A percentile compares a stretch with the other conserved stretches of the same genome.
These are phyloP conservation scores for Siniperca obscura DNA, from an alignment of 2,797 vertebrate species.

Conservation along the genomic window DNA sequence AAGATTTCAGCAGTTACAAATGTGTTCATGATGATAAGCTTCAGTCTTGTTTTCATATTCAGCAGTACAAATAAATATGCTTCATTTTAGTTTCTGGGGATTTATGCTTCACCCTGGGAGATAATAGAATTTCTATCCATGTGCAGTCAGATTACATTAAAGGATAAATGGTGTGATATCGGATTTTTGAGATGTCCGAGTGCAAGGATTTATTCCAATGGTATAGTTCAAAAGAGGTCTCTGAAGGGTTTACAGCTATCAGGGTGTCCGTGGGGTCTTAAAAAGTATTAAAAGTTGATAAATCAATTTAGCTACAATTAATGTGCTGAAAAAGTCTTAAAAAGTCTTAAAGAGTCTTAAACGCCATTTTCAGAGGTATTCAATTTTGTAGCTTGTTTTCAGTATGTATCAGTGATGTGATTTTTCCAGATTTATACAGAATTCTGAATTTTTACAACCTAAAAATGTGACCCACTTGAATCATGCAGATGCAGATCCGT, in stretches of 20 bases:
- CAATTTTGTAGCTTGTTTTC: too few species aligned
- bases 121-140: slow-evolving; percentile 44
- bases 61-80: slow-evolving; percentile 28
- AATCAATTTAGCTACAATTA: too few species aligned
- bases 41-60: slow-evolving; percentile 5
- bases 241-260: slow-evolving; percentile 12
- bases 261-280: too few species aligned
- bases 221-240: slow-evolving; percentile 3
- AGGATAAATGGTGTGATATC: slow-evolving; percentile 44
- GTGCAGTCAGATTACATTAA: slow-evolving; percentile 39
- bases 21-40: slow-evolving; percentile 10
- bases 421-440: too few species aligned
- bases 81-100: slow-evolving; percentile 23
- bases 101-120: slow-evolving; percentile 18
- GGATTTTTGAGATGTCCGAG: slow-evolving; percentile 37
- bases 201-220: slow-evolving; percentile 41
- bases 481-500: too few species aligned
- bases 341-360: too few species aligned
- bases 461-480: too few species aligned
- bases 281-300: too few species aligned
- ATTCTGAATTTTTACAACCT: too few species aligned
- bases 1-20: not conserved
- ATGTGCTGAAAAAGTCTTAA: too few species aligned
- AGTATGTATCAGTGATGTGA: too few species aligned
- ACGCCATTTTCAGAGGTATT: too few species aligned